Base-by-base conservation (phyloP, 1,140 invertebrate genomes). In the Oncopeltus fasciatus region DNA sequence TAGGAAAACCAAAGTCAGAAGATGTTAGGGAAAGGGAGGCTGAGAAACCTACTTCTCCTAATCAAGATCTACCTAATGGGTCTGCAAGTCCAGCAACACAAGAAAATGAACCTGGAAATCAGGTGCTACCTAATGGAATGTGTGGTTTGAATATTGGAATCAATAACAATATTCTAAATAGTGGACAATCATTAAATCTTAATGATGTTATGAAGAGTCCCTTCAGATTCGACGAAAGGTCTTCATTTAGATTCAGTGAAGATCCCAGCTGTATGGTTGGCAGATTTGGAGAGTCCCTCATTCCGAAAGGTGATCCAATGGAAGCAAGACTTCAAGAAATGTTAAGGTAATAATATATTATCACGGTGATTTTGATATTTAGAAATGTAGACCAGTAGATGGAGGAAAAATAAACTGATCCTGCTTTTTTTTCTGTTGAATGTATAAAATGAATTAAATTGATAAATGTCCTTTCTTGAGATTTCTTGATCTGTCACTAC, bases 241-340 rank as follows among this genome's bases (percentile, higher is more conserved):
- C 77, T 27, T 81, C 81, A 38, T 88, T 87, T 74, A 76, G 86
- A 64, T 88, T 89, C 71, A 84, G 84, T 47, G 87, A 90, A 64
- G 86, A 88, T 68, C 78, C 82, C 2, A 83, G 82, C 4, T 85
- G 84, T 1, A 85, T 89, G 76, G 85, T 86, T 44, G 83, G 85
- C 0, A 77, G 87, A 0, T 73, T 89, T 21, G 88, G 88, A 12
- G 88, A 91, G 66, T 90, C 88, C 0, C 78, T 92, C 1, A 92
- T 92, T 64, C 90, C 90, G 11, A 92, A 92, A 71, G 87, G 89
- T 18, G 89, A 92, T 72, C 90, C 89, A 12, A 92, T 92, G 88
- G 91, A 90, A 73, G 90, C 88, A 16, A 77, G 87, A 51, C 76
- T 95, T 16, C 92, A 95, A 71, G 91, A 95, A 73, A 92, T 93